Percentiles rank a stretch among this genome's conserved stretches.
These are phyloP conservation scores for Callithrix jacchus DNA, from an alignment of 2,113 vertebrate species.

Conservation along the genomic window DNA sequence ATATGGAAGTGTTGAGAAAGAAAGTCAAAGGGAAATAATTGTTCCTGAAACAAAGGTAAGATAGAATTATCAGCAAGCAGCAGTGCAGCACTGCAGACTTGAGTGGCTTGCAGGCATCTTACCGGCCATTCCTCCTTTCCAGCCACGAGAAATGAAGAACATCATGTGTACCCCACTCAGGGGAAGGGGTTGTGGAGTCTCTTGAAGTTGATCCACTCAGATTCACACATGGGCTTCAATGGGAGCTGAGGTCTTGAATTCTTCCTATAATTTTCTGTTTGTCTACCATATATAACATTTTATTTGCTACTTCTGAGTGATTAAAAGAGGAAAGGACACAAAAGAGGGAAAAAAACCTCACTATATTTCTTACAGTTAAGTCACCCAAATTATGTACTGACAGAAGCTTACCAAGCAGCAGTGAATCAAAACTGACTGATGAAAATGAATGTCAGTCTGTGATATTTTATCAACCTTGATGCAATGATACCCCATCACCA, in stretches of 20 bases:
- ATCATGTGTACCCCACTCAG: neutral
- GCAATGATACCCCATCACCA: neutral
- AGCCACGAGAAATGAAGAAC: neutral
- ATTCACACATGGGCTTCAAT: neutral
- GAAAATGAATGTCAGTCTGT: neutral
- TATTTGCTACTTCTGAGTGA: neutral
- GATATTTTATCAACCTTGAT: neutral
- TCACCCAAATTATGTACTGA: neutral
- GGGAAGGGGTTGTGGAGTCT: neutral
- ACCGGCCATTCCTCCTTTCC: accelerated
- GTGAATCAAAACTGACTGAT: neutral
- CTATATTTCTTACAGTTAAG: neutral
- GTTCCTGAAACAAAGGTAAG: neutral
- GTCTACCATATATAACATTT: neutral
- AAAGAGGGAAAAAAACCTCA: neutral
- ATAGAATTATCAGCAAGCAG: neutral
- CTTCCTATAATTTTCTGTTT: neutral
- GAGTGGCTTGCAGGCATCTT: neutral
- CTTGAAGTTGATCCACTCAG: neutral
- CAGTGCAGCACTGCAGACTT: neutral
- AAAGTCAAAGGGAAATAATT: neutral
- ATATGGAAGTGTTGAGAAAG: neutral
- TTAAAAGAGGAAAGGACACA: neutral
- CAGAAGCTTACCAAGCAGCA: neutral
- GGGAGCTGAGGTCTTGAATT: neutral